phyloP scores from a whole-genome alignment of 2,888 invertebrate species.

The Adelognathus sp. region DNA sequence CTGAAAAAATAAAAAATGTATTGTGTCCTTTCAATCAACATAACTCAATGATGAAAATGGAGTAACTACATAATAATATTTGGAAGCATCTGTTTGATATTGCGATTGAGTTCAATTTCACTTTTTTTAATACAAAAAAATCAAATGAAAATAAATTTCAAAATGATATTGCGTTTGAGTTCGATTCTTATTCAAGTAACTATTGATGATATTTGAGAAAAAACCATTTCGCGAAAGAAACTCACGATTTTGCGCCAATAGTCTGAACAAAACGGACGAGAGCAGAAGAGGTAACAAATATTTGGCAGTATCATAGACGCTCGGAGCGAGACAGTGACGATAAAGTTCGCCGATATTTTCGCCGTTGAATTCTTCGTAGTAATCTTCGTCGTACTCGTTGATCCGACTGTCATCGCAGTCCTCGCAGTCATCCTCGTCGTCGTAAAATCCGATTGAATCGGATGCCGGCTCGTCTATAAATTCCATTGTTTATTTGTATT shows the following conservation, averaged over 20 bases:
- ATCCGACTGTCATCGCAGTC: constrained; percentile 68
- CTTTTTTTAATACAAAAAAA: too few species aligned
- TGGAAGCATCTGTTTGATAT: too few species aligned
- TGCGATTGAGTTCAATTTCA: too few species aligned
- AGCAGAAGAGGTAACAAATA: constrained; percentile 74
- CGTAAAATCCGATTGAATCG: constrained; percentile 48
- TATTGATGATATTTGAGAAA: not conserved
- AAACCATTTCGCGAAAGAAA: constrained; percentile 1
- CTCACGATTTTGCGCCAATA: constrained; percentile 72
- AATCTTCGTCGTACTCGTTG: constrained; percentile 74
- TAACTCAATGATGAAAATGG: not conserved
- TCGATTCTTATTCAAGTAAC: constrained; percentile 4
- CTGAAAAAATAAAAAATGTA: constrained; percentile 64
- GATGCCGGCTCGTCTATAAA: constrained; percentile 44
- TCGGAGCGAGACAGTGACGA: constrained; percentile 74
- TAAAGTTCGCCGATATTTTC: constrained; percentile 73
- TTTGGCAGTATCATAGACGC: constrained; percentile 71
- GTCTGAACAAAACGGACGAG: constrained; percentile 70
- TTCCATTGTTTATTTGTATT: too few species aligned
- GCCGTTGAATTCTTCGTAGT: constrained; percentile 66
- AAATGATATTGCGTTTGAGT: constrained; percentile 7
- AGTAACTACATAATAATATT: too few species aligned
- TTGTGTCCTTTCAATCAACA: not conserved
- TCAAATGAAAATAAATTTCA: not conserved
- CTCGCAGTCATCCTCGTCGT: constrained; percentile 68